These are phyloP conservation scores for Seriola quinqueradiata DNA, from an alignment of 2,113 vertebrate genomes.

Conservation along the genomic window DNA sequence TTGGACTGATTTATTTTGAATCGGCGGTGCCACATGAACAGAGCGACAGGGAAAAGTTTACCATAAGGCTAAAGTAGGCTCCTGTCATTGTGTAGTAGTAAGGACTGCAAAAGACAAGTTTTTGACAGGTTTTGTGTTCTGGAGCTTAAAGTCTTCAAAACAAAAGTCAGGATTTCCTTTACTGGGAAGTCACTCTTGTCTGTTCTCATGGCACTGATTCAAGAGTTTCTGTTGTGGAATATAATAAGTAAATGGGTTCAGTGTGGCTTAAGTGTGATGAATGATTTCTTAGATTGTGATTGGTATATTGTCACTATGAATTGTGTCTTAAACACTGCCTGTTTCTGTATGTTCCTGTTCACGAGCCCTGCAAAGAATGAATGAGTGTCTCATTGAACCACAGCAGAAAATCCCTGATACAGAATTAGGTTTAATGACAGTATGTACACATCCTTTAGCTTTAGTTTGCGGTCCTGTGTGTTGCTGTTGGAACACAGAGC, in stretches of 20 bases:
- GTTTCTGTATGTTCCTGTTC: background rate
- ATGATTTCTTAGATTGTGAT: slow-evolving; percentile 4
- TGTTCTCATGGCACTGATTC: slow-evolving; percentile 29
- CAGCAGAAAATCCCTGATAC: background rate
- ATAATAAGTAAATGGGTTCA: slow-evolving; percentile 19
- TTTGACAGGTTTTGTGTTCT: slow-evolving; percentile 44
- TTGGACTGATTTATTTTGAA: slow-evolving; percentile 43
- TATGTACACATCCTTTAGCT: background rate
- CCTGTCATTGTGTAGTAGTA: slow-evolving; percentile 32
- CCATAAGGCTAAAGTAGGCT: slow-evolving; percentile 5
- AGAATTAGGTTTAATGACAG: background rate
- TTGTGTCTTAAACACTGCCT: background rate
- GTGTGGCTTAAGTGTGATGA: slow-evolving; percentile 19
- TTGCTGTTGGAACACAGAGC: background rate
- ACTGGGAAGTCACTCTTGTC: slow-evolving; percentile 21
- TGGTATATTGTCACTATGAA: background rate
- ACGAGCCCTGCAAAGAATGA: background rate
- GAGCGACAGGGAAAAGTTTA: slow-evolving; percentile 23
- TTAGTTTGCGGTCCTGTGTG: background rate
- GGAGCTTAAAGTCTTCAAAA: slow-evolving; percentile 44
- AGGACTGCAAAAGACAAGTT: slow-evolving; percentile 14
- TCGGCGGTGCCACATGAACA: background rate
- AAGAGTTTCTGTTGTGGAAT: slow-evolving; percentile 44
- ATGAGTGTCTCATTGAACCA: background rate
- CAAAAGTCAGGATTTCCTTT: slow-evolving; percentile 28